Evolutionary conservation across 2,797 vertebrate genomes (phyloP).

Genomic region (Picus viridis): DNA sequence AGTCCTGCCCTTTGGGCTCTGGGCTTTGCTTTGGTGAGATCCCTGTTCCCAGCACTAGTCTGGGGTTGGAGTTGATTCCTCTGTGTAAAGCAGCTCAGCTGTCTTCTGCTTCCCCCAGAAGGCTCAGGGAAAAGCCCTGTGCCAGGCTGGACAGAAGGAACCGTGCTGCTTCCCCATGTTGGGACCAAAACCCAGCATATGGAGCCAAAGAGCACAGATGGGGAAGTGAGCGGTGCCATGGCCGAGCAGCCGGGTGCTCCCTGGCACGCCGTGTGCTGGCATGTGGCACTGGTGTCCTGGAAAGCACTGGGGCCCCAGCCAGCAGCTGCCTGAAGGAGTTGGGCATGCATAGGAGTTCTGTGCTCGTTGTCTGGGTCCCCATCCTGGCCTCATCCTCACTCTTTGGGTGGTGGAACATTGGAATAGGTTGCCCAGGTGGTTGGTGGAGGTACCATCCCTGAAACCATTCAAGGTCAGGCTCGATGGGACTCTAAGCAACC

Average conservation of each 20-base stretch:
- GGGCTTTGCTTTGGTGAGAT: not conserved
- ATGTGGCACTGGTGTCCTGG: not conserved
- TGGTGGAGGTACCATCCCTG: too few species aligned
- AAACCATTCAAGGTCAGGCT: too few species aligned
- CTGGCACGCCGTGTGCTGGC: not conserved
- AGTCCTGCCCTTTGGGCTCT: not conserved
- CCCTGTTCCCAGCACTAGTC: too few species aligned
- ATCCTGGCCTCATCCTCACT: not conserved
- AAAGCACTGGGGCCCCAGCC: not conserved
- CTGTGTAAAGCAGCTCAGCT: accelerated
- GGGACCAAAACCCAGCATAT: accelerated
- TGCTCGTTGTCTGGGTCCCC: not conserved
- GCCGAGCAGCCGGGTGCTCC: accelerated
- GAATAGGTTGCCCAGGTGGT: too few species aligned
- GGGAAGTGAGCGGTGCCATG: not conserved
- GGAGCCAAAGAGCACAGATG: not conserved
- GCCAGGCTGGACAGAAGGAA: not conserved
- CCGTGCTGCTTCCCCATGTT: accelerated
- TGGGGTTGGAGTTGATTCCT: accelerated
- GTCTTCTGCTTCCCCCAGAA: accelerated
- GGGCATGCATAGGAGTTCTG: not conserved
- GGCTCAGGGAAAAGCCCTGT: not conserved
- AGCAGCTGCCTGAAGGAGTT: not conserved
- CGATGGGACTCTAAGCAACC: too few species aligned
- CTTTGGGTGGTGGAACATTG: not conserved